Conservation (phyloP, 2,888 invertebrate genomes). For the Bellardia bayeri region DNA sequence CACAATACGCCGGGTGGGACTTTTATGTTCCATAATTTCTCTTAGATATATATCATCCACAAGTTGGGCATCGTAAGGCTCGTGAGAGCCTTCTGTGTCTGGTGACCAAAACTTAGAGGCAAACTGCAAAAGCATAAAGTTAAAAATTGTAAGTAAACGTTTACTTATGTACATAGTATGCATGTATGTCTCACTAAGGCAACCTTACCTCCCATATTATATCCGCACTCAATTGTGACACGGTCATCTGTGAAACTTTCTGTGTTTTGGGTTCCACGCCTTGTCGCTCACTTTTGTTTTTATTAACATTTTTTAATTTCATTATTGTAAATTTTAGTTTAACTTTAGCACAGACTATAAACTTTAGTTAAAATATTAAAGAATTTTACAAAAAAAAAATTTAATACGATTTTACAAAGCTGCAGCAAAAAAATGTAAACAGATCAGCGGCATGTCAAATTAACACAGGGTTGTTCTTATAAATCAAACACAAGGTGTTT, state of each 20-base stretch:
- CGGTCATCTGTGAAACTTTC: conserved; percentile 71
- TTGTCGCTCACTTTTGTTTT: conserved; percentile 38
- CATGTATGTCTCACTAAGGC: not conserved
- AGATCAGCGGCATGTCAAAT: conserved; percentile 15
- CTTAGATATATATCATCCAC: conserved; percentile 95
- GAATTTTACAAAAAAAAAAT: not conserved
- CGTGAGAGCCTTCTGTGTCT: conserved; percentile 89
- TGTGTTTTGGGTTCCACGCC: conserved; percentile 29
- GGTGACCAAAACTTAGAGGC: conserved; percentile 97
- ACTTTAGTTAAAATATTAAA: conserved; percentile 31
- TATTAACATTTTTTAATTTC: conserved; percentile 66
- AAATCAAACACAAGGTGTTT: conserved; percentile 1
- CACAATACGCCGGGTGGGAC: conserved; percentile 95
- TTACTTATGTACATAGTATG: conserved; percentile 22
- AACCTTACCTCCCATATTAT: conserved; percentile 92
- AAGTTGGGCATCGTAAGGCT: conserved; percentile 90
- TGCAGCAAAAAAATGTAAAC: conserved; percentile 47
- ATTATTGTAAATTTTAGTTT: conserved; percentile 47
- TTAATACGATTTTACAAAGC: not conserved
- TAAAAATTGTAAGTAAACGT: conserved; percentile 57
- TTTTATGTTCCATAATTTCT: conserved; percentile 93
- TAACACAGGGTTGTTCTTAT: conserved; percentile 37
- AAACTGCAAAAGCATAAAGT: conserved; percentile 86
- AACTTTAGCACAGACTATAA: too few species aligned
- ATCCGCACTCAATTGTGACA: conserved; percentile 93